phyloP scores from a whole-genome alignment of 2,888 invertebrate genomes.

The Hoplodrina blanda region DNA sequence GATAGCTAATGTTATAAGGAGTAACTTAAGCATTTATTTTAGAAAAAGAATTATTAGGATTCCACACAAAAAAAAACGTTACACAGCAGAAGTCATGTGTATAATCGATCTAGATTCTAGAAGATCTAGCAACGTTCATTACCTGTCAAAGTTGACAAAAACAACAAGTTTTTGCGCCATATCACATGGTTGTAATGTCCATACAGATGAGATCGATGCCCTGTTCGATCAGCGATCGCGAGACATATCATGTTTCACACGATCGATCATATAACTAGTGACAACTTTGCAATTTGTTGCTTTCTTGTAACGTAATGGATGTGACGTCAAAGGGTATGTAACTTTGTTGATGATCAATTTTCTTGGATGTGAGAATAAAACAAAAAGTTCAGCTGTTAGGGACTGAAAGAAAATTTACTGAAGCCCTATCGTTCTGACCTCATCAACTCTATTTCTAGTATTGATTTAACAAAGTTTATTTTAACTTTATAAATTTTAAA shows the following conservation, averaged over 20 bases:
- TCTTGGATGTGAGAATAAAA: neutral
- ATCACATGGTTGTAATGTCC: slow-evolving; percentile 45
- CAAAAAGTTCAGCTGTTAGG: neutral
- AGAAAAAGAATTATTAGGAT: no score
- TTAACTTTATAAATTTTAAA: no score
- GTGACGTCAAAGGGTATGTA: slow-evolving; percentile 2
- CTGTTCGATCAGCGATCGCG: slow-evolving; percentile 46
- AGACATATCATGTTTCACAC: slow-evolving; percentile 55
- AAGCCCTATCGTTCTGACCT: no score
- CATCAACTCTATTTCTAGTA: no score
- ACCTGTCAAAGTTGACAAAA: slow-evolving; percentile 37
- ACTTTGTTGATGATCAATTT: neutral
- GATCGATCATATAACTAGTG: slow-evolving; percentile 49
- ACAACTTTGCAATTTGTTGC: slow-evolving; percentile 36
- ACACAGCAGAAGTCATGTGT: no score
- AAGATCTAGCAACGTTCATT: slow-evolving; percentile 19
- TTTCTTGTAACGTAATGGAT: slow-evolving; percentile 29
- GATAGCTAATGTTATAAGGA: no score
- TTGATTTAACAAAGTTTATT: no score
- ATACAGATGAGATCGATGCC: slow-evolving; percentile 50
- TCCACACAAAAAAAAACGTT: no score
- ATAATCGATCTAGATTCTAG: no score
- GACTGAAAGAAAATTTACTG: neutral
- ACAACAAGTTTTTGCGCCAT: slow-evolving; percentile 45
- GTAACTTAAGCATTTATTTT: no score